A percentile compares a stretch with the other conserved stretches of the same genome.
These are phyloP conservation scores for Bombus haemorrhoidalis DNA, from an alignment of 1,140 invertebrate genomes.

Conservation along the genomic window DNA sequence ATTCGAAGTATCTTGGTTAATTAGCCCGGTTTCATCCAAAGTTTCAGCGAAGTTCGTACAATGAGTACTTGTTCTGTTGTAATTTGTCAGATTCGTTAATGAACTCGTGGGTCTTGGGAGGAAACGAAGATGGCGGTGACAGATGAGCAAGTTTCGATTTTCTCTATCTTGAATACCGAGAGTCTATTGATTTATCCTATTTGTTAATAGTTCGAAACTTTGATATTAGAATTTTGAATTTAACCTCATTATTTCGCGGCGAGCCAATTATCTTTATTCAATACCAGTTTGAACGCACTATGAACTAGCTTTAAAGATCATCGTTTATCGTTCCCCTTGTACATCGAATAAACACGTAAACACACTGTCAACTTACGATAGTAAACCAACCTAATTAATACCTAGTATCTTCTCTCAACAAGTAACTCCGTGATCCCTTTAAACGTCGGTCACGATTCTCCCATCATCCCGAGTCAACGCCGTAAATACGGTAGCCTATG, in stretches of 20 bases:
- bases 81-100: background rate
- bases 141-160: background rate
- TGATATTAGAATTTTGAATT: background rate
- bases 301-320: too few relatives aligned
- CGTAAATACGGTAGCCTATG: background rate
- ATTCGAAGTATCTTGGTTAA: background rate
- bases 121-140: background rate
- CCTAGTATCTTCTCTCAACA: background rate
- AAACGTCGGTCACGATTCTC: background rate
- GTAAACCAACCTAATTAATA: too few relatives aligned
- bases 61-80: background rate
- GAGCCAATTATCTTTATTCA: too few relatives aligned
- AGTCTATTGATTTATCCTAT: background rate
- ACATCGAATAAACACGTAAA: too few relatives aligned
- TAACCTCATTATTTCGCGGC: too few relatives aligned
- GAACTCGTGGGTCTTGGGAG: background rate
- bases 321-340: too few relatives aligned
- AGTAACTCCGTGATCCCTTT: background rate
- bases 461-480: background rate
- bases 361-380: too few relatives aligned
- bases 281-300: too few relatives aligned
- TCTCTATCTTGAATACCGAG: background rate
- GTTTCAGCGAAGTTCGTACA: background rate
- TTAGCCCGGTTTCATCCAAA: background rate
- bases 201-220: background rate